A percentile compares a stretch with the other conserved stretches of the same genome.
Evolutionary conservation across 2,113 vertebrate species (phyloP).

Genomic region (Tenrec ecaudatus): DNA sequence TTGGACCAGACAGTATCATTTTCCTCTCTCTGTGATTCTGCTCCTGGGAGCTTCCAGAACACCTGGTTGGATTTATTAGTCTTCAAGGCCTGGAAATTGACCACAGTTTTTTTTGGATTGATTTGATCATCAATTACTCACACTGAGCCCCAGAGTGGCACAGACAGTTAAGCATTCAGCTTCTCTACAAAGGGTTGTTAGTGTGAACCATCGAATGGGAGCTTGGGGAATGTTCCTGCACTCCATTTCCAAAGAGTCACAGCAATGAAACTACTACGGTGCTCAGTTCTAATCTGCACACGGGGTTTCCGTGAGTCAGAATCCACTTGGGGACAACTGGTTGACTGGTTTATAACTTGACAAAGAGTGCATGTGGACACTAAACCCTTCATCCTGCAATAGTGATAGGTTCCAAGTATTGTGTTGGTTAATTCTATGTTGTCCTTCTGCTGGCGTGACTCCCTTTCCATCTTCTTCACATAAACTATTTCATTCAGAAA

Average conservation of each 20-base stretch:
- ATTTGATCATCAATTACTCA: neutral
- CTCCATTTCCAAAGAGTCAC: neutral
- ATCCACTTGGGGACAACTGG: neutral
- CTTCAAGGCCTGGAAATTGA: slow-evolving; percentile 3
- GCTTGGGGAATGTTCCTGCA: neutral
- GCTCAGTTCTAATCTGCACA: neutral
- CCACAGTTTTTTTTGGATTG: neutral
- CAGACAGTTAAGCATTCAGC: neutral
- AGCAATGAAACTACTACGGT: neutral
- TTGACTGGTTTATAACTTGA: neutral
- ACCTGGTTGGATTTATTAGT: neutral
- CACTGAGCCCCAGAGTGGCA: neutral
- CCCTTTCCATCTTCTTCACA: neutral
- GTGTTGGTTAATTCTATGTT: neutral
- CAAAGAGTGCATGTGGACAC: neutral
- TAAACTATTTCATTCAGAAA: slow-evolving; percentile 47
- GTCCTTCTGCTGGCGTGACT: slow-evolving; percentile 25
- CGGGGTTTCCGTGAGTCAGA: neutral
- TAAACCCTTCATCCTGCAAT: neutral
- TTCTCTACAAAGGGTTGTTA: neutral
- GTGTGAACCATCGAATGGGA: neutral
- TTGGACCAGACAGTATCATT: neutral
- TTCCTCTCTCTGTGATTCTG: neutral
- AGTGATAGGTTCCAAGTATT: neutral
- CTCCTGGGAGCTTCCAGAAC: neutral